phyloP scores from a whole-genome alignment of 2,888 invertebrate species.

The Lochmaea capreae region DNA sequence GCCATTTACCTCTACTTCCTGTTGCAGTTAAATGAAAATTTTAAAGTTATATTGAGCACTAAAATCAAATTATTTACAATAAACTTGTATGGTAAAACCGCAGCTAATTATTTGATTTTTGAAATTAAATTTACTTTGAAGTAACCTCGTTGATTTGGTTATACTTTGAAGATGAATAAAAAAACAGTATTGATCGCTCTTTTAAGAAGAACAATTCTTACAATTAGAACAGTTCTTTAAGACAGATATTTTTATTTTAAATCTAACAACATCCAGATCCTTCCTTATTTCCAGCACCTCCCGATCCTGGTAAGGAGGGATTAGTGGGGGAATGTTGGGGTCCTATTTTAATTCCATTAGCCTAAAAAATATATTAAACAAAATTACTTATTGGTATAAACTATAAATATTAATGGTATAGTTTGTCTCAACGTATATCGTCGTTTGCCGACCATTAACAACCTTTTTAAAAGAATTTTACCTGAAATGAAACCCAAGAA shows the following conservation, averaged over 20 bases:
- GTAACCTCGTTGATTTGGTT: no score
- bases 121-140: no score
- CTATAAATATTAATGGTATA: neutral
- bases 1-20: no score
- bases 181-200: conserved; percentile 2
- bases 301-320: conserved; percentile 81
- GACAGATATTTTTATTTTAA: conserved; percentile 14
- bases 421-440: no score
- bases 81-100: no score
- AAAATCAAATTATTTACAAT: no score
- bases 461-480: no score
- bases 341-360: conserved; percentile 99
- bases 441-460: no score
- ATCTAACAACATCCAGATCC: conserved; percentile 92
- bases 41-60: no score
- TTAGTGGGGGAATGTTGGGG: conserved; percentile 97
- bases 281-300: conserved; percentile 83
- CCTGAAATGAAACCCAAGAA: no score
- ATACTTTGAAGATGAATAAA: conserved; percentile 30
- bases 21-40: no score
- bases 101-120: no score
- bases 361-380: conserved; percentile 75
- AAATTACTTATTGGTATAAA: neutral
- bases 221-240: conserved; percentile 29
- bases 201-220: conserved; percentile 10